phyloP scores from a whole-genome alignment of 2,888 invertebrate species.

The Tryphoninae sp. region DNA sequence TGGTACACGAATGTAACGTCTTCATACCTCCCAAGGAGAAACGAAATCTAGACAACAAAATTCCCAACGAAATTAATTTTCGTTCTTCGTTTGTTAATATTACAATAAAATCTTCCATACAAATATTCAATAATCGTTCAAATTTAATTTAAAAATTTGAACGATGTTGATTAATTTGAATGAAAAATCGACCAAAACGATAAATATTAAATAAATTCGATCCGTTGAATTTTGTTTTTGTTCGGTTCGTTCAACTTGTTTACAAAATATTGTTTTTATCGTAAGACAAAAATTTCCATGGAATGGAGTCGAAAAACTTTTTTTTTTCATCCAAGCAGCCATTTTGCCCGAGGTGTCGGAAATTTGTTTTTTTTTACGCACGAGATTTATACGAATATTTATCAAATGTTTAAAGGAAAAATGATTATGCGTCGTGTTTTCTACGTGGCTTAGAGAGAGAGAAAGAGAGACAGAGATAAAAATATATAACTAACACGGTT shows the following conservation, averaged over 20 bases:
- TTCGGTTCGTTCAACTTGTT: too few relatives aligned
- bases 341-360: background rate
- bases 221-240: too few relatives aligned
- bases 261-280: too few relatives aligned
- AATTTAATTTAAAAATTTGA: too few relatives aligned
- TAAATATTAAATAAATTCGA: too few relatives aligned
- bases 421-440: slow-evolving; percentile 52
- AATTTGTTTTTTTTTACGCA: background rate
- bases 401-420: background rate
- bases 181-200: too few relatives aligned
- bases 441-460: slow-evolving; percentile 43
- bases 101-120: background rate
- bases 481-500: background rate
- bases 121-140: background rate
- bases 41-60: background rate
- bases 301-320: background rate
- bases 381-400: slow-evolving; percentile 2
- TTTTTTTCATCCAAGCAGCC: background rate
- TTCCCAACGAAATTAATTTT: background rate
- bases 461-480: background rate
- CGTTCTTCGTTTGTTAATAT: slow-evolving; percentile 12
- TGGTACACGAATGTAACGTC: slow-evolving; percentile 39
- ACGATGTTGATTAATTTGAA: too few relatives aligned
- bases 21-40: slow-evolving; percentile 29
- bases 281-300: too few relatives aligned